phyloP scores from a whole-genome alignment of 2,797 vertebrate genomes.

The Tragopan temminckii region DNA sequence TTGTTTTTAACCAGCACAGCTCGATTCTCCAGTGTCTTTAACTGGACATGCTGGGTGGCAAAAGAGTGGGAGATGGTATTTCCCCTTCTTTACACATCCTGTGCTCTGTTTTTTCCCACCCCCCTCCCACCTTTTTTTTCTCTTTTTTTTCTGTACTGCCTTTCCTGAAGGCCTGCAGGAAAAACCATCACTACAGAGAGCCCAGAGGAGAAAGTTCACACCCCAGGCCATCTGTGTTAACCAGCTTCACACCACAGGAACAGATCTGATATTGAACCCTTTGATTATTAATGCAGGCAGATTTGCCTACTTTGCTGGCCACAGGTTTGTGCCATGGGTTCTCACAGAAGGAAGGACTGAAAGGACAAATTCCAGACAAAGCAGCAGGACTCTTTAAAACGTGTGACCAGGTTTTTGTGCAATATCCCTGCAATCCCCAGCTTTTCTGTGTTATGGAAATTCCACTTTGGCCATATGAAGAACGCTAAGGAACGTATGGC shows the following conservation, averaged over 20 bases:
- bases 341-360: background rate
- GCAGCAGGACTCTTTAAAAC: background rate
- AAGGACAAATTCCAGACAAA: background rate
- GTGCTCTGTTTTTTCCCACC: background rate
- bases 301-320: background rate
- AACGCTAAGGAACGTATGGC: background rate
- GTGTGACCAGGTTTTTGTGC: background rate
- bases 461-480: background rate
- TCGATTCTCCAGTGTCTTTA: background rate
- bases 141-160: background rate
- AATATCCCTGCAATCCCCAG: background rate
- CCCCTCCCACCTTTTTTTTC: background rate
- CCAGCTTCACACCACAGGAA: background rate
- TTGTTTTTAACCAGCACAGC: background rate
- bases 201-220: background rate
- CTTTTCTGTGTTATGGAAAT: background rate
- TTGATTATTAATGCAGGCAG: background rate
- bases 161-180: slow-evolving; percentile 14
- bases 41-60: background rate
- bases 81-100: background rate
- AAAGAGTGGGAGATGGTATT: background rate
- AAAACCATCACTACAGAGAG: background rate
- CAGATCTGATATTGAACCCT: background rate
- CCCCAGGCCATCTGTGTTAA: background rate
- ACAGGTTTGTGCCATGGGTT: background rate